These are phyloP conservation scores for Orthonyx spaldingii DNA, from an alignment of 2,113 vertebrate species.

Conservation along the genomic window DNA sequence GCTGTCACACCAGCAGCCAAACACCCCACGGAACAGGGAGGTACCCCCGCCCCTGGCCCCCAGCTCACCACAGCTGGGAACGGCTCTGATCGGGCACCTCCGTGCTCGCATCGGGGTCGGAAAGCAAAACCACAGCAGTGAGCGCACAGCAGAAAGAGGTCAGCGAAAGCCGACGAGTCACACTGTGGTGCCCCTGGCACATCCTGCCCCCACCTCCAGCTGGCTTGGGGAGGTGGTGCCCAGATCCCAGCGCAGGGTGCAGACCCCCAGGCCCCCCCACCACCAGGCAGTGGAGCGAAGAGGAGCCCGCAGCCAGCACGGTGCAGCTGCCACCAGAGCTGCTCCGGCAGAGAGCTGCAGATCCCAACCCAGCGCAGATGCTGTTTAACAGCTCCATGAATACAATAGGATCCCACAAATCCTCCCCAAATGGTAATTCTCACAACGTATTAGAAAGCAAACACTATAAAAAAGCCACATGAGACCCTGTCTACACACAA, in stretches of 20 bases:
- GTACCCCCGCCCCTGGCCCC: not conserved
- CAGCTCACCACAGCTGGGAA: not conserved
- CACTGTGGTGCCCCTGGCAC: fast-evolving
- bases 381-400: not conserved
- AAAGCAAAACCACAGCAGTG: constrained; percentile 15
- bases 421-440: not conserved
- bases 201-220: not conserved
- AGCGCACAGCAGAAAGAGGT: not conserved
- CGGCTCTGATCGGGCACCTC: not conserved
- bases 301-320: not conserved
- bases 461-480: constrained; percentile 10
- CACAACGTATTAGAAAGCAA: constrained; percentile 8
- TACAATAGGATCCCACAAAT: constrained; percentile 4
- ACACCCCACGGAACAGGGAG: fast-evolving
- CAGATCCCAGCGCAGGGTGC: fast-evolving
- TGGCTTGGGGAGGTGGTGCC: not conserved
- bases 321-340: not conserved
- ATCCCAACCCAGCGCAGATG: not conserved
- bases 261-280: not conserved
- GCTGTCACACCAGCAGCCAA: not conserved
- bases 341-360: not conserved
- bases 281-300: not conserved
- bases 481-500: not conserved
- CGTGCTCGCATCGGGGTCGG: fast-evolving
- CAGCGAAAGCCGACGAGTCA: not conserved